Evolutionary conservation across 2,888 invertebrate species (phyloP).

Genomic region (Eupithecia inturbata): DNA sequence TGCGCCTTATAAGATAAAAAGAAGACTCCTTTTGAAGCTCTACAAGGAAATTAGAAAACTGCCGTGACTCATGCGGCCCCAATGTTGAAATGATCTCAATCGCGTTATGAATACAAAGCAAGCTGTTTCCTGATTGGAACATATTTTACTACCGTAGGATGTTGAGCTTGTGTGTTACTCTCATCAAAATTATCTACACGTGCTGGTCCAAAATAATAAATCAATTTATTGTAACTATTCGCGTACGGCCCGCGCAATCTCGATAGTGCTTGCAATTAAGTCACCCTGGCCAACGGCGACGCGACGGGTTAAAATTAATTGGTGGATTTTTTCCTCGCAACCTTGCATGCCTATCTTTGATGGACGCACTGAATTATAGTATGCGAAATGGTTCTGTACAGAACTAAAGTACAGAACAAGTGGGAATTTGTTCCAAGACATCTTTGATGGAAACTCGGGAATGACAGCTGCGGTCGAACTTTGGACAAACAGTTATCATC

Average conservation of each 20-base stretch:
- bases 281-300: no score
- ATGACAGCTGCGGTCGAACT: neutral
- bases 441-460: neutral
- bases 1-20: neutral
- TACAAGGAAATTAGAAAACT: constrained; percentile 19
- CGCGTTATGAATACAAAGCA: neutral
- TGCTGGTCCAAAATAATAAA: neutral
- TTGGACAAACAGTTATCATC: neutral
- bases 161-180: neutral
- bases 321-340: neutral
- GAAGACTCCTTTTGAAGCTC: neutral
- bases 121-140: neutral
- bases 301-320: no score
- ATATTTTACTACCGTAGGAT: neutral
- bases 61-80: constrained; percentile 3
- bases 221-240: no score
- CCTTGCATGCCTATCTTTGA: neutral
- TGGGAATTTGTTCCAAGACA: neutral
- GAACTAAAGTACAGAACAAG: no score
- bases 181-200: neutral
- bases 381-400: no score
- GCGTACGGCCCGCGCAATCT: no score
- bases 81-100: neutral
- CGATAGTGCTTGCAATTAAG: no score
- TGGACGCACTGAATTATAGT: no score